Conservation (phyloP, 2,113 vertebrate species). For the Tursiops truncatus region DNA sequence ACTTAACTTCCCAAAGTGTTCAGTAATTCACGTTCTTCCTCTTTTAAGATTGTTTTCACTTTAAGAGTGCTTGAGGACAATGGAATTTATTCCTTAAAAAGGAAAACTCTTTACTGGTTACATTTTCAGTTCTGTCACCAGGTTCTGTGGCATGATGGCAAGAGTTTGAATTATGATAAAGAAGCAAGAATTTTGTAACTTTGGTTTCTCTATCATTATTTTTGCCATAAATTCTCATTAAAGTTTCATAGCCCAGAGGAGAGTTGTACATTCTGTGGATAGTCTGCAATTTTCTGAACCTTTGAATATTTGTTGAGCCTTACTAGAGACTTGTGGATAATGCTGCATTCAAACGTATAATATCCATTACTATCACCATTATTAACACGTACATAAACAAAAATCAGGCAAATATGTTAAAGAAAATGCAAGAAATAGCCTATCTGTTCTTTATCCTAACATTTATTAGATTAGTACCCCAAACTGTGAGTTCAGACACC, state of each 20-base stretch:
- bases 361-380: not conserved
- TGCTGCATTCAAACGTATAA: fast-evolving
- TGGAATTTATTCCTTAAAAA: not conserved
- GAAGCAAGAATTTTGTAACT: not conserved
- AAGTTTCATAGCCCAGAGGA: not conserved
- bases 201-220: not conserved
- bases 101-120: not conserved
- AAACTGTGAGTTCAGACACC: not conserved
- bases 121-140: not conserved
- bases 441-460: not conserved
- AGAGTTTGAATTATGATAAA: not conserved
- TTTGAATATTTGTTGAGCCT: not conserved
- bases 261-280: not conserved
- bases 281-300: not conserved
- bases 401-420: not conserved
- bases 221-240: not conserved
- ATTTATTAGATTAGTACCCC: not conserved
- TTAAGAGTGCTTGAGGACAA: not conserved
- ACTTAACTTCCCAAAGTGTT: not conserved
- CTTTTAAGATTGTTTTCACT: not conserved
- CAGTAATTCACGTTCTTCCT: not conserved
- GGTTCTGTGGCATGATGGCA: not conserved
- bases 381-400: not conserved
- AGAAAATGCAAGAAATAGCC: not conserved
- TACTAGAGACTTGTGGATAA: not conserved